Evolutionary conservation across 2,797 vertebrate genomes (phyloP).

Genomic region (Coracias cyanogaster): DNA sequence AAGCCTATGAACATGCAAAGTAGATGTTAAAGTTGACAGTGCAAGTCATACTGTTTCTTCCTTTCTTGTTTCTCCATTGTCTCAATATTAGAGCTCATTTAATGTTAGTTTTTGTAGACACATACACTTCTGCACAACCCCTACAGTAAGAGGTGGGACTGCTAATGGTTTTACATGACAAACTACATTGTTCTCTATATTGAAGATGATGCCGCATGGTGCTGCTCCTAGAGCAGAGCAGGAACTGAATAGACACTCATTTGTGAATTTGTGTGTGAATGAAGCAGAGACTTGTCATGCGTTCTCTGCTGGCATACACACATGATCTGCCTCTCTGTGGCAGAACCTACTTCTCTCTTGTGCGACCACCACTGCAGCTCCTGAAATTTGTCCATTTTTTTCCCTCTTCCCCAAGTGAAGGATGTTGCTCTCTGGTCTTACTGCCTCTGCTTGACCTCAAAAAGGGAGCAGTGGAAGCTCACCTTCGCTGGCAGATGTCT

Average conservation of each 20-base stretch:
- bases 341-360: not conserved
- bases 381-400: not conserved
- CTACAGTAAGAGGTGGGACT: not conserved
- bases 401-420: not conserved
- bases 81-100: not conserved
- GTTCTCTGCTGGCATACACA: accelerated
- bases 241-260: not conserved
- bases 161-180: not conserved
- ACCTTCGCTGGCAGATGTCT: not conserved
- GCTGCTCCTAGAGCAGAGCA: not conserved
- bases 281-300: not conserved
- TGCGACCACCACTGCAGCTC: not conserved
- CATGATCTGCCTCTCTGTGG: not conserved
- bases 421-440: not conserved
- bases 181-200: not conserved
- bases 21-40: conserved; percentile 3
- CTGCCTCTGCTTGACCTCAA: not conserved
- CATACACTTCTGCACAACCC: not conserved
- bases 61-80: not conserved
- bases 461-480: not conserved
- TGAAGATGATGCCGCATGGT: not conserved
- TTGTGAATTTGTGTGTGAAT: not conserved
- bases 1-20: not conserved
- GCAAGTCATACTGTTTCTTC: not conserved
- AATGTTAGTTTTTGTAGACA: not conserved